Evolutionary conservation across 1,140 invertebrate genomes (phyloP).

Genomic region (Nephotettix cincticeps): DNA sequence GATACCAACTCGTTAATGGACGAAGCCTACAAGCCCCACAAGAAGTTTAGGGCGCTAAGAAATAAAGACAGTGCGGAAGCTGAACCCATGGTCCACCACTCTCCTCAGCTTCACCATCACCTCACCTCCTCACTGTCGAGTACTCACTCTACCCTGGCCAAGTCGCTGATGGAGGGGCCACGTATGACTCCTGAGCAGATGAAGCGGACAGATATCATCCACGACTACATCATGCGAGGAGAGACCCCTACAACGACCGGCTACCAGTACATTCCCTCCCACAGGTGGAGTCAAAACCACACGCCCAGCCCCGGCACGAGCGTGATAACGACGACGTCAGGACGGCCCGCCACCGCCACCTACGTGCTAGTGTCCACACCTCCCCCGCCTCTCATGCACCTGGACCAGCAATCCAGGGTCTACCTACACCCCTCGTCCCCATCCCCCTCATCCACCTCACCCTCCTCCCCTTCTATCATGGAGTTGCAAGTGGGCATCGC

Average conservation of each 20-base stretch:
- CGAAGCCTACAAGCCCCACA: conserved; percentile 92
- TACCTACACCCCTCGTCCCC: conserved; percentile 27
- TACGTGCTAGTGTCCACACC: conserved; percentile 39
- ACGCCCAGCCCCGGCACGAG: conserved; percentile 33
- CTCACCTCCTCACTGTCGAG: conserved; percentile 64
- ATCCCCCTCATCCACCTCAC: conserved; percentile 51
- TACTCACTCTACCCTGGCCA: conserved; percentile 83
- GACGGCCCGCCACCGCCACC: conserved; percentile 40
- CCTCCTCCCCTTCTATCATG: conserved; percentile 53
- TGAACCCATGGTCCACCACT: conserved; percentile 54
- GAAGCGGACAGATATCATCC: conserved; percentile 85
- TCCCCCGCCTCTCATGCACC: conserved; percentile 32
- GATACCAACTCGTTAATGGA: conserved; percentile 89
- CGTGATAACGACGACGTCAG: conserved; percentile 42
- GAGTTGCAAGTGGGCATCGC: conserved; percentile 81
- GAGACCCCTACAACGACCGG: conserved; percentile 48
- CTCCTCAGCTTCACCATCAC: conserved; percentile 52
- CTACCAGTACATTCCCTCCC: conserved; percentile 33
- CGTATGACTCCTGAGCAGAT: conserved; percentile 85
- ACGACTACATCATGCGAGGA: conserved; percentile 83
- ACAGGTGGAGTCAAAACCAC: conserved; percentile 29
- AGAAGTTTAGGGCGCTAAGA: conserved; percentile 84
- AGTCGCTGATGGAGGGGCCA: conserved; percentile 84
- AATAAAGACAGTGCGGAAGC: conserved; percentile 77
- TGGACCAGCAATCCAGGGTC: conserved; percentile 11